phyloP scores from a whole-genome alignment of 1,140 invertebrate genomes.

The Calycopis cecrops region DNA sequence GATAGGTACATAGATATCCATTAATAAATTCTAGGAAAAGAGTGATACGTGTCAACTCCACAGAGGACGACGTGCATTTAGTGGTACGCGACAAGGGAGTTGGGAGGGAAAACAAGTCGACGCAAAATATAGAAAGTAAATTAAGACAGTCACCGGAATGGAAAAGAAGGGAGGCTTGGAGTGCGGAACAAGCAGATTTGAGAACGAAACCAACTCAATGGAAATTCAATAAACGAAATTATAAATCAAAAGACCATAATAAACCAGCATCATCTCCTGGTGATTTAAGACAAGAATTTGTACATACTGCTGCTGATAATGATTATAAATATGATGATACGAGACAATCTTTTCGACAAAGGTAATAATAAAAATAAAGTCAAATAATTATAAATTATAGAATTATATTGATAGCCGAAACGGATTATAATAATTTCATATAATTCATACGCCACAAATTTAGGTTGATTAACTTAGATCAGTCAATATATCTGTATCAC shows the following conservation, averaged over 20 bases:
- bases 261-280: constrained; percentile 66
- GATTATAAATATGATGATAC: constrained; percentile 69
- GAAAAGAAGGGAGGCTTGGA: constrained; percentile 86
- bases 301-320: constrained; percentile 63
- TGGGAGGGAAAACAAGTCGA: constrained; percentile 81
- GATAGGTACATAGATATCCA: constrained; percentile 71
- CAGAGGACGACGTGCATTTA: constrained; percentile 82
- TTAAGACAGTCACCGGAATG: constrained; percentile 83
- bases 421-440: no score
- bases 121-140: constrained; percentile 76
- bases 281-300: constrained; percentile 63
- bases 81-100: constrained; percentile 78
- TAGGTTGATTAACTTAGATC: no score
- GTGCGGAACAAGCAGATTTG: constrained; percentile 80
- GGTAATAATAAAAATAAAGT: constrained; percentile 44
- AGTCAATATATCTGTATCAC: no score
- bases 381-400: no score
- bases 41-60: constrained; percentile 83
- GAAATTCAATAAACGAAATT: constrained; percentile 83
- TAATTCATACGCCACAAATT: no score
- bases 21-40: constrained; percentile 81
- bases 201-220: constrained; percentile 80
- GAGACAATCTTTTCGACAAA: constrained; percentile 62
- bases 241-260: constrained; percentile 61
- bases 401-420: no score